A percentile compares a stretch with the other conserved stretches of the same genome.
phyloP scores from a whole-genome alignment of 2,797 vertebrate species.

The Setipinna tenuifilis region DNA sequence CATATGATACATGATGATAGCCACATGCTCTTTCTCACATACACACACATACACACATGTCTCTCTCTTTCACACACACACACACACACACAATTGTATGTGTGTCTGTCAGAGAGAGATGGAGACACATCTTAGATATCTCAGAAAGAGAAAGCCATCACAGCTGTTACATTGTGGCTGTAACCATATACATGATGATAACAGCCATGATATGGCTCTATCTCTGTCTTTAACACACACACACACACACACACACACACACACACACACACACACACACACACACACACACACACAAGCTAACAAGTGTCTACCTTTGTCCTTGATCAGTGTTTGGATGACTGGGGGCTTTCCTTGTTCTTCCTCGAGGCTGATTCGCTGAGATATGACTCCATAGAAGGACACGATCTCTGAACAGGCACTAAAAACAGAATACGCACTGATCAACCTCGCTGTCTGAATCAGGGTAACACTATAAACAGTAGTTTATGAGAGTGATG shows the following conservation, averaged over 20 bases:
- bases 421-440: slow-evolving; percentile 22
- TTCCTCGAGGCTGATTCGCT: slow-evolving; percentile 52
- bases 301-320: slow-evolving; percentile 38
- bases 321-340: slow-evolving; percentile 39
- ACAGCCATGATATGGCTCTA: neutral
- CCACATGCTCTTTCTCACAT: too few species aligned
- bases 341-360: slow-evolving; percentile 32
- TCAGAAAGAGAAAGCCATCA: too few species aligned
- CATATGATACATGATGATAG: too few species aligned
- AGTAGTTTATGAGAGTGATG: neutral
- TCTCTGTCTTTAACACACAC: neutral
- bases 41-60: too few species aligned
- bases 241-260: slow-evolving; percentile 28
- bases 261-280: neutral
- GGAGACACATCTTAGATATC: too few species aligned
- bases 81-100: too few species aligned
- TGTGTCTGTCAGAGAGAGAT: too few species aligned
- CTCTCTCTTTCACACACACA: too few species aligned
- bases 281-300: neutral
- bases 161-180: too few species aligned
- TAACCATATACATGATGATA: neutral
- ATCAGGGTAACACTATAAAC: neutral
- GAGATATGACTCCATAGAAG: slow-evolving; percentile 51
- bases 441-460: neutral
- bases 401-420: slow-evolving; percentile 45